Evolutionary conservation across 92 coral and sea anemone species (phyloP).

Genomic region (Bergia puertoricense): DNA sequence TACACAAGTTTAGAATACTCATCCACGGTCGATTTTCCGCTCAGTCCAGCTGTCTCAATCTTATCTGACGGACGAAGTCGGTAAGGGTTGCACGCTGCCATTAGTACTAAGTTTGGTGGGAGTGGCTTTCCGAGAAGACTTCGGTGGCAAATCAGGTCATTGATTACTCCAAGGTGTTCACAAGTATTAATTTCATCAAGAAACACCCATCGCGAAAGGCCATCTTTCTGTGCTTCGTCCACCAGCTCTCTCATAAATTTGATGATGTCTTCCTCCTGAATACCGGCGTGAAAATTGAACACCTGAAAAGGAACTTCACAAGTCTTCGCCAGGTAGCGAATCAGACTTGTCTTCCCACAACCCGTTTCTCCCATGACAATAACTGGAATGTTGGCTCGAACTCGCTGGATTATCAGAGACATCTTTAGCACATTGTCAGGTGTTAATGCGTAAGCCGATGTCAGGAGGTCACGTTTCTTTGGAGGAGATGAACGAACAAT

Average conservation of each 20-base stretch:
- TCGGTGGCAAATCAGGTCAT: slow-evolving; percentile 88
- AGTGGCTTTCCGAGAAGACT: slow-evolving; percentile 73
- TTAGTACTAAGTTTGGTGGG: slow-evolving; percentile 72
- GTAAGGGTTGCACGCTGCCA: slow-evolving; percentile 99
- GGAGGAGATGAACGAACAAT: slow-evolving; percentile 67
- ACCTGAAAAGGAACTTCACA: slow-evolving; percentile 72
- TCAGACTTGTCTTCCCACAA: slow-evolving; percentile 96
- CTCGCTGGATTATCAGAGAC: slow-evolving; percentile 90
- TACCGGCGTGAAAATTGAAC: slow-evolving; percentile 94
- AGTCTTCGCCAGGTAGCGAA: slow-evolving; percentile 85
- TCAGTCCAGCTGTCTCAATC: slow-evolving; percentile 89
- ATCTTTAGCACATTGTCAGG: slow-evolving; percentile 94
- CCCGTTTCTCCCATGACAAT: slow-evolving; percentile 99
- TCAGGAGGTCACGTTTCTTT: slow-evolving; percentile 24
- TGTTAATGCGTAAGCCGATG: slow-evolving; percentile 80
- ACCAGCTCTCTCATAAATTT: slow-evolving; percentile 58
- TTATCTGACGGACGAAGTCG: slow-evolving; percentile 81
- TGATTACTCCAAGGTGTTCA: slow-evolving; percentile 89
- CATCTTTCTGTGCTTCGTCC: slow-evolving; percentile 53
- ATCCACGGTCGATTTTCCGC: slow-evolving; percentile 85
- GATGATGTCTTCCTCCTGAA: slow-evolving; percentile 66
- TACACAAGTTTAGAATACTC: slow-evolving; percentile 89
- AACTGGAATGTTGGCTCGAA: slow-evolving; percentile 85
- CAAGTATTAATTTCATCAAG: slow-evolving; percentile 44
- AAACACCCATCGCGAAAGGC: slow-evolving; percentile 76